A percentile compares a stretch with the other conserved stretches of the same genome.
phyloP scores from a whole-genome alignment of 2,113 vertebrate species.

The Ibidorhyncha struthersii region DNA sequence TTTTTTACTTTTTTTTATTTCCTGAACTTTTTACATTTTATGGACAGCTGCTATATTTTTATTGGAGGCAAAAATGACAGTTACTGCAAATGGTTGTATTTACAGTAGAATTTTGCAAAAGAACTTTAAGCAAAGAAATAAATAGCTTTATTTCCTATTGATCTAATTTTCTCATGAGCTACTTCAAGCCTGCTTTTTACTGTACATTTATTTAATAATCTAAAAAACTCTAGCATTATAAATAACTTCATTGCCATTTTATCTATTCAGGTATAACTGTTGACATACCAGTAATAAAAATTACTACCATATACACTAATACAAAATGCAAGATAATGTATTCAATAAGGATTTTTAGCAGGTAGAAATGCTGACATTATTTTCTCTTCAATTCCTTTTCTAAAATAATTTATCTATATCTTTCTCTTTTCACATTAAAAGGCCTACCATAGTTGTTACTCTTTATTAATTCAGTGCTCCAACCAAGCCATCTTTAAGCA shows the following conservation, averaged over 20 bases:
- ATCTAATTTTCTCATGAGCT: not conserved
- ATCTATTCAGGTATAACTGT: not conserved
- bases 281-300: not conserved
- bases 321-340: not conserved
- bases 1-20: not conserved
- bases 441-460: not conserved
- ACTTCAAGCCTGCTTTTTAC: not conserved
- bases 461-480: not conserved
- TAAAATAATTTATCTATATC: not conserved
- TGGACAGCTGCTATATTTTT: constrained; percentile 40
- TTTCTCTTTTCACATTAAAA: not conserved
- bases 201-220: not conserved
- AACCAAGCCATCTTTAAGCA: not conserved
- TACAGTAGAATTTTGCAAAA: not conserved
- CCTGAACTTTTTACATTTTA: constrained; percentile 17
- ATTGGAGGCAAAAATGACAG: not conserved
- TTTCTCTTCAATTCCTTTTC: not conserved
- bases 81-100: not conserved
- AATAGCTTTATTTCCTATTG: not conserved
- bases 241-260: not conserved
- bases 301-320: not conserved
- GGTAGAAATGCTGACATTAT: not conserved
- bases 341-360: not conserved
- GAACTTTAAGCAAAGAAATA: not conserved
- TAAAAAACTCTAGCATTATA: not conserved